Conservation (phyloP, 2,888 invertebrate species). For the Thereva unica region DNA sequence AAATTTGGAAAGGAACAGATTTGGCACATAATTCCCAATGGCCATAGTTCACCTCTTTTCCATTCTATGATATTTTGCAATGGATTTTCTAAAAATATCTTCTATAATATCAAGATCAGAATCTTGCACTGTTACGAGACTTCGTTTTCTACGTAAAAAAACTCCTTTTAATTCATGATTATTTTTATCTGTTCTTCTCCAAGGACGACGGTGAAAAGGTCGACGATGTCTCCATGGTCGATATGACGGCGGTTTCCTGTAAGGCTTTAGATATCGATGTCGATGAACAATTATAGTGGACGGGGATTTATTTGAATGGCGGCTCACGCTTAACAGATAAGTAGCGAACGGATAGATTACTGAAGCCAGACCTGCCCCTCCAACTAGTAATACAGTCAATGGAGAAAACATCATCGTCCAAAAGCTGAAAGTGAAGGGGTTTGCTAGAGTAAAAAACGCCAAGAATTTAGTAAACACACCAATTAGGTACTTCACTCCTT, state of each 20-base stretch:
- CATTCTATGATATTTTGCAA: too few species aligned
- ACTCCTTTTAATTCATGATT: too few species aligned
- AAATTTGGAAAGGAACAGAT: too few species aligned
- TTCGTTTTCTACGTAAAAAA: too few species aligned
- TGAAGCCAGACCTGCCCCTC: constrained; percentile 65
- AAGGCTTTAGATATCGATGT: constrained; percentile 28
- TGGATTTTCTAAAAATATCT: too few species aligned
- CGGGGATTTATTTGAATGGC: constrained; percentile 6
- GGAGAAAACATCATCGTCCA: constrained; percentile 68
- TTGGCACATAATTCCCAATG: too few species aligned
- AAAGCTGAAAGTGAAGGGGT: constrained; percentile 64
- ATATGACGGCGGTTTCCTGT: constrained; percentile 4
- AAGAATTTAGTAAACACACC: constrained; percentile 36
- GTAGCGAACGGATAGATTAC: constrained; percentile 67
- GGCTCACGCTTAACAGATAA: constrained; percentile 52
- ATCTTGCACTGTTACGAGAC: too few species aligned
- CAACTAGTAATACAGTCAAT: constrained; percentile 65
- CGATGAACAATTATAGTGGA: constrained; percentile 38
- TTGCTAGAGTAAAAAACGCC: constrained; percentile 62
- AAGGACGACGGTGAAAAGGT: too few species aligned
- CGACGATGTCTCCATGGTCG: constrained; percentile 7
- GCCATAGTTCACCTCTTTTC: too few species aligned
- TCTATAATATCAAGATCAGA: too few species aligned
- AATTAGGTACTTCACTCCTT: constrained; percentile 21
- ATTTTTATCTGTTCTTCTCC: too few species aligned